Conservation (phyloP, 2,797 vertebrate species). For the Kryptolebias ocellatus region DNA sequence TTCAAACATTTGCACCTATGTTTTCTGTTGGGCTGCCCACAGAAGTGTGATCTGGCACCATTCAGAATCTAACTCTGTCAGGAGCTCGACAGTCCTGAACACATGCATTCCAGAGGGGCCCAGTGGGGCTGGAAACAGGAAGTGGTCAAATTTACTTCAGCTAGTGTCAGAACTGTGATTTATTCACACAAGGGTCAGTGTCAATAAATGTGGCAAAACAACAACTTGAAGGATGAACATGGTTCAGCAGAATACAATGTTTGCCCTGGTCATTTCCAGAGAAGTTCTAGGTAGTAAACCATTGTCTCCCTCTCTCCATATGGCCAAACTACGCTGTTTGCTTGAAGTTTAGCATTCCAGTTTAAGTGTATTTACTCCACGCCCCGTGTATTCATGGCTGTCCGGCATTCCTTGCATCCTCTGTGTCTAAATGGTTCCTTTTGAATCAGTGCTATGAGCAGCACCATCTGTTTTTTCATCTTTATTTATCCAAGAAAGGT, state of each 20-base stretch:
- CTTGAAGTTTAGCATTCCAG: slow-evolving; percentile 62
- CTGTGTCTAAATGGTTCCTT: slow-evolving; percentile 49
- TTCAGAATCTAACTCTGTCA: slow-evolving; percentile 76
- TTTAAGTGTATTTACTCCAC: slow-evolving; percentile 63
- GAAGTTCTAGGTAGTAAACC: slow-evolving; percentile 3
- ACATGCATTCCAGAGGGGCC: slow-evolving; percentile 79
- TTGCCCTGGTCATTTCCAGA: slow-evolving; percentile 22
- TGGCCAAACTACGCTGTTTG: slow-evolving; percentile 34
- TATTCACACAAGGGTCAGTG: slow-evolving; percentile 71
- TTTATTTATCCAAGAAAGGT: slow-evolving; percentile 35
- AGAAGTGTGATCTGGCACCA: slow-evolving; percentile 69
- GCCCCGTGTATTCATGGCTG: slow-evolving; percentile 41
- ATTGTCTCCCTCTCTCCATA: slow-evolving; percentile 30
- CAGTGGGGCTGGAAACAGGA: slow-evolving; percentile 79
- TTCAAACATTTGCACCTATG: slow-evolving; percentile 45
- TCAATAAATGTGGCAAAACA: slow-evolving; percentile 77
- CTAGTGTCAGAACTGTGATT: slow-evolving; percentile 74
- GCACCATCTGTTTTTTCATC: slow-evolving; percentile 66
- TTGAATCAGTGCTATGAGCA: slow-evolving; percentile 43
- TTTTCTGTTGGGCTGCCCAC: slow-evolving; percentile 60
- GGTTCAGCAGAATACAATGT: slow-evolving; percentile 25
- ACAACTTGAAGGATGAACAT: slow-evolving; percentile 35
- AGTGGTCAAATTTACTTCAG: slow-evolving; percentile 79
- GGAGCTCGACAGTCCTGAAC: slow-evolving; percentile 64
- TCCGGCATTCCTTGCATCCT: slow-evolving; percentile 54